Conservation (phyloP, 2,888 invertebrate species). For the Nephrocerus scutellatus region DNA sequence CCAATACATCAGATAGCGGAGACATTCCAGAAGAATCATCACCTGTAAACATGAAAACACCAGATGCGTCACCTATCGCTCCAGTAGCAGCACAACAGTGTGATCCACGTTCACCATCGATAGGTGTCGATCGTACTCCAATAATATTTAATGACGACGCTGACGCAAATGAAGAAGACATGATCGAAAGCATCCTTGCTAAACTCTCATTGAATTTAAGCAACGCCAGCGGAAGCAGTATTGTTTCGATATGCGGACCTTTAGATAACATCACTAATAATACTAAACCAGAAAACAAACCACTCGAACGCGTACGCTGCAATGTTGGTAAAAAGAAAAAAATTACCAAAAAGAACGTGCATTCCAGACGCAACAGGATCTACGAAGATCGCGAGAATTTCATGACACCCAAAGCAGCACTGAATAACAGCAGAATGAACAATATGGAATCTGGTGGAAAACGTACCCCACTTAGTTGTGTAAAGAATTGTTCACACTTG, state of each 20-base stretch:
- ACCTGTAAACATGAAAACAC: too few species aligned
- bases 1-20: too few species aligned
- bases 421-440: conserved; percentile 16
- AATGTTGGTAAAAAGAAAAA: conserved; percentile 25
- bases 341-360: conserved; percentile 22
- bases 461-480: conserved; percentile 39
- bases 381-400: conserved; percentile 32
- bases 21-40: too few species aligned
- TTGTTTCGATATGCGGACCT: conserved; percentile 19
- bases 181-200: conserved; percentile 39
- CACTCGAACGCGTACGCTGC: conserved; percentile 37
- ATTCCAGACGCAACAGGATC: conserved; percentile 27
- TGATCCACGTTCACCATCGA: conserved; percentile 42
- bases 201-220: conserved; percentile 38
- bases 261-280: conserved; percentile 6
- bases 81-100: too few species aligned
- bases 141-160: conserved; percentile 39
- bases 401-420: conserved; percentile 17
- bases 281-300: conserved; percentile 25
- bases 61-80: conserved; percentile 10
- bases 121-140: conserved; percentile 42
- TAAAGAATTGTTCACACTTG: conserved; percentile 33
- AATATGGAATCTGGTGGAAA: conserved; percentile 17
- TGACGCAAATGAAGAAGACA: conserved; percentile 34
- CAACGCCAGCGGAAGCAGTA: conserved; percentile 30